Evolutionary conservation across 2,888 invertebrate species (phyloP).

Genomic region (Napeogenes inachia): DNA sequence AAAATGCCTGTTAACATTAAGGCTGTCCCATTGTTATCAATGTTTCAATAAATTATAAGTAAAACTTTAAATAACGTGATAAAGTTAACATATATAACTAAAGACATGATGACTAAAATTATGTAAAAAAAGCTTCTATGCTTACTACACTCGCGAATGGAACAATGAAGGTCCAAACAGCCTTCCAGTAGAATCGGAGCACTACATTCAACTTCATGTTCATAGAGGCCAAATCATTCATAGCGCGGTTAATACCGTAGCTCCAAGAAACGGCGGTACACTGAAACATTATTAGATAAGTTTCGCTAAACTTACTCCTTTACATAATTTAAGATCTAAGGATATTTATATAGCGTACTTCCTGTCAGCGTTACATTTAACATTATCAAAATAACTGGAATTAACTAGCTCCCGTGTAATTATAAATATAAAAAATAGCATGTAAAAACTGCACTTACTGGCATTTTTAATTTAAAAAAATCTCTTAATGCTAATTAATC

Average conservation of each 20-base stretch:
- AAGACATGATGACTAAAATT: no score
- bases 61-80: no score
- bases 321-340: background rate
- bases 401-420: no score
- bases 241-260: constrained; percentile 80
- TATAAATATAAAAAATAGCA: no score
- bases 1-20: no score
- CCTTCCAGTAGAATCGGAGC: constrained; percentile 82
- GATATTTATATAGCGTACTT: background rate
- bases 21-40: no score
- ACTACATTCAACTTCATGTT: constrained; percentile 79
- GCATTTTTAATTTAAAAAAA: background rate
- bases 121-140: background rate
- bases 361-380: background rate
- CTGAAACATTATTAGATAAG: constrained; percentile 42
- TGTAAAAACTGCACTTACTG: no score
- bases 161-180: constrained; percentile 83
- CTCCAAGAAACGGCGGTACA: constrained; percentile 81
- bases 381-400: background rate
- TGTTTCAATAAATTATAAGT: no score
- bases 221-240: constrained; percentile 79
- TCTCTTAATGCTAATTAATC: background rate
- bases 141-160: constrained; percentile 83
- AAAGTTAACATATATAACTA: no score
- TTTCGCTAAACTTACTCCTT: constrained; percentile 18